Evolutionary conservation across 2,888 invertebrate species (phyloP).

Genomic region (Cecidostiba fungosa): DNA sequence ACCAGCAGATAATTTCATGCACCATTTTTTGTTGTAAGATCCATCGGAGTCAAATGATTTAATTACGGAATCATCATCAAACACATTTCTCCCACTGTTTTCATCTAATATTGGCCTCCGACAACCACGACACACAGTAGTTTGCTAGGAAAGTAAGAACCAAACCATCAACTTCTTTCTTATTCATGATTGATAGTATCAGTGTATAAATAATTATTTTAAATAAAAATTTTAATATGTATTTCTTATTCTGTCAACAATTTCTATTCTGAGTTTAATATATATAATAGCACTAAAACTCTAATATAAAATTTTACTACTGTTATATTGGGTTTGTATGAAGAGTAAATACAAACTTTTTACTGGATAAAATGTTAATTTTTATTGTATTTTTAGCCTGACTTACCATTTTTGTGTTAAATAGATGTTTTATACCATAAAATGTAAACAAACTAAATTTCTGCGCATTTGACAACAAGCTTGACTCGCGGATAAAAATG

Average conservation of each 20-base stretch:
- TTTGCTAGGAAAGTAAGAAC: conserved; percentile 54
- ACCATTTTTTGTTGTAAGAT: conserved; percentile 50
- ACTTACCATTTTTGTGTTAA: conserved; percentile 31
- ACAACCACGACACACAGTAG: conserved; percentile 63
- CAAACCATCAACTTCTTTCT: background rate
- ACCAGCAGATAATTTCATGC: conserved; percentile 59
- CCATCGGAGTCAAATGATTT: conserved; percentile 42
- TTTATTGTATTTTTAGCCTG: background rate
- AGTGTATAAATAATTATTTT: background rate
- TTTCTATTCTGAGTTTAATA: background rate
- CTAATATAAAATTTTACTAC: background rate
- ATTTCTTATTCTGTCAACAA: background rate
- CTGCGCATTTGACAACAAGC: conserved; percentile 25
- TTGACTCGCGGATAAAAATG: conserved; percentile 20
- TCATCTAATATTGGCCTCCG: conserved; percentile 48
- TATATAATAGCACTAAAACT: background rate
- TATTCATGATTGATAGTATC: background rate
- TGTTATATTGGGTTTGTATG: background rate
- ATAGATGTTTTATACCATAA: background rate
- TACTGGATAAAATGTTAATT: background rate
- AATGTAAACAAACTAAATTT: conserved; percentile 6
- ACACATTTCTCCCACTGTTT: conserved; percentile 61
- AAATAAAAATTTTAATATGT: background rate
- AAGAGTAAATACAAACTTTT: background rate
- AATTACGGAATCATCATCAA: conserved; percentile 56